Base-by-base conservation (phyloP, 2,113 vertebrate genomes). In the Gallinago media region DNA sequence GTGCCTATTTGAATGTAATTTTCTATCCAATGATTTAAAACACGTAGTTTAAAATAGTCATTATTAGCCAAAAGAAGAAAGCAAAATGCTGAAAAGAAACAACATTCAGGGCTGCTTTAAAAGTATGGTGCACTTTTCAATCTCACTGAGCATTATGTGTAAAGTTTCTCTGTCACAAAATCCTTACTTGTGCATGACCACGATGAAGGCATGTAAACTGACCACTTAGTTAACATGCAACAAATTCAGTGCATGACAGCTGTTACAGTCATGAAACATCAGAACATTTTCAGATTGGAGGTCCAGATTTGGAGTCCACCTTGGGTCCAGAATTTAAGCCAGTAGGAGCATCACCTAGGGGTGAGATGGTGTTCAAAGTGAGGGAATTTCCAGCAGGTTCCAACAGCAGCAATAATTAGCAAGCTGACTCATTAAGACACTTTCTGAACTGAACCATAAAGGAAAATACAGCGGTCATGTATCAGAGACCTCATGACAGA, bases 201-300 rank as follows among this genome's bases (percentile, higher is more conserved):
- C 14, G 7, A n/a, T 73, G 27, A 89, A 80, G 11, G 65, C 9
- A 68, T 0, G 2, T 16, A 47, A 94, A 85, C 3, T 8, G 38
- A 9, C 3, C 2, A 0, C 12, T 32, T 31, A 14, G 29, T 42
- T 50, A 68, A 68, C 0, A 2, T 73, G 8, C 32, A 65, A 29
- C 8, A 87, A 89, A 11, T 23, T 4, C 6, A 62, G 10, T 23
- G 36, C 3, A 3, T 8, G 14, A 7, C 19, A 85, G 6, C 3
- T 55, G 14, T 56, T 34, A 44, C 6, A 62, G 9, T 4, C 38
- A 38, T 29, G 36, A 56, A 56, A 47, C 11, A 26, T 58, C 17
- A 78, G 18, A 78, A 26, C 2, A 26, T 54, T 38, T 91, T 58
- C 31, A 54, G 5, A 15, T 5, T 66, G 32, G 38, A 88, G 3